Base-by-base conservation (phyloP, 2,113 vertebrate genomes). In the Tetrax tetrax region DNA sequence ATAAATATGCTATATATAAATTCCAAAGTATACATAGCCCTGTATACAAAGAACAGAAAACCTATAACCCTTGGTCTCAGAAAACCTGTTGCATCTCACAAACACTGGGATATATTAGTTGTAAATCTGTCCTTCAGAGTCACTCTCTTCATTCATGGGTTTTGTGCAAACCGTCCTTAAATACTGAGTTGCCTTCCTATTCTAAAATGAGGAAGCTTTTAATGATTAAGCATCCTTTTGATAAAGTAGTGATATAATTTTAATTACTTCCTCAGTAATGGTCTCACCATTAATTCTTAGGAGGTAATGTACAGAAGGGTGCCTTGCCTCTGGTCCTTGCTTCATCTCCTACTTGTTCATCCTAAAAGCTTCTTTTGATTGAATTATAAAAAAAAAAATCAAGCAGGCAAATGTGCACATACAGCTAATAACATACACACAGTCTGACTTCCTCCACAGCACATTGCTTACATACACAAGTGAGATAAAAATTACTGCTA, bases 351-450 rank as follows among this genome's bases (percentile, higher is more conserved):
- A 37, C 45, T 93, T 74, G 41, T 91, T 91, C 63, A 65, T 74
- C 50, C 66, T 88, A 91, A 93, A 84, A 96, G 43, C 60, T 93
- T 69, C 45, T 90, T 96, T 88, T 87, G 57, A 90, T 35, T 53
- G 65, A 89, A 25, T 76, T 41, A 87, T 53, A 47, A 78, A 54
- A 59, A 78, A 54, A 59, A 80, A 87, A 81, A 76, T 29, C 74
- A 93, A 88, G 50, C 24, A 76, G 57, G 38, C 69, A 89, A 82
- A 90, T 20, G 10, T 79, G 45, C 79, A 57, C 54, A 14, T 71
- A 63, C 22, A 76, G 15, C 70, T 87, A 91, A 81, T 22, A 93
- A 50, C 57, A 56, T 59, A 79, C 61, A 87, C 87, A 61, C 17
- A 71, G 35, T 25, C 65, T 84, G 80, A 75, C 47, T 95, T 86